A percentile compares a stretch with the other conserved stretches of the same genome.
phyloP scores from a whole-genome alignment of 2,888 invertebrate species.

The Perizoma affinitatum region DNA sequence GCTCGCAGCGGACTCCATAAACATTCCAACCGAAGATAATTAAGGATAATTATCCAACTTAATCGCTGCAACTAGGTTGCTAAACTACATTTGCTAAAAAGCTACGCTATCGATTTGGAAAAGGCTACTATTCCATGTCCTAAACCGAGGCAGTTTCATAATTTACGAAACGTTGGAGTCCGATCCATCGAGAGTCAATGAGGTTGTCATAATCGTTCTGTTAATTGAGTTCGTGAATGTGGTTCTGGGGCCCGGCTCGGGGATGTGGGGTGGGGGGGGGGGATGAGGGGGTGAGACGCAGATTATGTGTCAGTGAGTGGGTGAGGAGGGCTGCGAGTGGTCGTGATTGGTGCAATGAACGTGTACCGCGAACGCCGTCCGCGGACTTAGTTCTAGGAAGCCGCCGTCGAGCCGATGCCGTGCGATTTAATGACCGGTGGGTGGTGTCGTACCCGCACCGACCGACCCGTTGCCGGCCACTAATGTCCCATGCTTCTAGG shows the following conservation, averaged over 20 bases:
- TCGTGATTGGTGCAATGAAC: slow-evolving; percentile 5
- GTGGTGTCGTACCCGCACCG: background rate
- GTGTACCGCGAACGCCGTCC: slow-evolving; percentile 10
- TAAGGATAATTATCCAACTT: slow-evolving; percentile 4
- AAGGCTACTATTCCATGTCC: slow-evolving; percentile 4
- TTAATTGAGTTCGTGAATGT: slow-evolving; percentile 5
- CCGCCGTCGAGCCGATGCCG: slow-evolving; percentile 9
- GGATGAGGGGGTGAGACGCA: background rate
- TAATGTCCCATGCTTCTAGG: slow-evolving; percentile 2
- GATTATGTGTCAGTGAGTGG: too few species aligned
- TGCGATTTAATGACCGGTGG: slow-evolving; percentile 8
- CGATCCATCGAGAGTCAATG: slow-evolving; percentile 7
- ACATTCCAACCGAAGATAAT: background rate
- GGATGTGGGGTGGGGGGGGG: background rate
- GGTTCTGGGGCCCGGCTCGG: background rate
- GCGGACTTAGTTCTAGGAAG: slow-evolving; percentile 13
- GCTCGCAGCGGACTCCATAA: too few species aligned
- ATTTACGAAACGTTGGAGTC: slow-evolving; percentile 1
- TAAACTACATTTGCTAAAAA: slow-evolving; percentile 11
- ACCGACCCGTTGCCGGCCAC: background rate
- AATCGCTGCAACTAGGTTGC: slow-evolving; percentile 20
- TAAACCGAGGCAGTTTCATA: slow-evolving; percentile 13
- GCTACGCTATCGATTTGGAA: slow-evolving; percentile 4
- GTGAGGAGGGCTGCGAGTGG: background rate
- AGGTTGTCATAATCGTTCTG: slow-evolving; percentile 10